A percentile compares a stretch with the other conserved stretches of the same genome.
These are phyloP conservation scores for Diorhabda carinulata DNA, from an alignment of 1,140 invertebrate genomes.

Conservation along the genomic window DNA sequence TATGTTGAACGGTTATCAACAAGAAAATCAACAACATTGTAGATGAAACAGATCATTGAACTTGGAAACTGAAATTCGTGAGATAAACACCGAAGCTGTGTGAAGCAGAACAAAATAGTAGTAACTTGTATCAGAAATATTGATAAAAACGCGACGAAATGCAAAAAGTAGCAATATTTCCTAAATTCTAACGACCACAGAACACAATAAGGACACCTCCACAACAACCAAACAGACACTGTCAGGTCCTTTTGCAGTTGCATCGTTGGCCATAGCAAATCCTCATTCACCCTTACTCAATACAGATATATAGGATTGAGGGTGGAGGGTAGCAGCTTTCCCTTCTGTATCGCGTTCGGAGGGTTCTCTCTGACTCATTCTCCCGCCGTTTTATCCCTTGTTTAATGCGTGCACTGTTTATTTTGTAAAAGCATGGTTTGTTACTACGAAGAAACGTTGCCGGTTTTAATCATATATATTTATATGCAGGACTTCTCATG, in stretches of 20 bases:
- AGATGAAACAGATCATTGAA: too few relatives aligned
- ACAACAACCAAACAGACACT: slow-evolving; percentile 48
- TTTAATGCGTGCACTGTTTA: slow-evolving; percentile 22
- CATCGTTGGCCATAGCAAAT: slow-evolving; percentile 43
- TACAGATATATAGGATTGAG: slow-evolving; percentile 46
- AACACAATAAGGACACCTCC: slow-evolving; percentile 40
- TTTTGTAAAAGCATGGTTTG: slow-evolving; percentile 18
- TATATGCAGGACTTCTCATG: too few relatives aligned
- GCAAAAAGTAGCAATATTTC: neutral
- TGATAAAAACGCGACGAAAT: slow-evolving; percentile 21
- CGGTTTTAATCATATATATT: too few relatives aligned
- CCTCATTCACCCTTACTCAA: slow-evolving; percentile 47
- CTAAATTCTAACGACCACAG: slow-evolving; percentile 43
- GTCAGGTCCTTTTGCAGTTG: slow-evolving; percentile 43
- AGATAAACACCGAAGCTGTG: too few relatives aligned
- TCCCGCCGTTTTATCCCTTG: slow-evolving; percentile 18
- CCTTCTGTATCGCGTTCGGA: slow-evolving; percentile 33
- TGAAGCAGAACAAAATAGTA: neutral
- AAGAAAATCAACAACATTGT: too few relatives aligned
- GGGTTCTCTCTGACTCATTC: slow-evolving; percentile 40
- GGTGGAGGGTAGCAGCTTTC: slow-evolving; percentile 31
- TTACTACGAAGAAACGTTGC: neutral
- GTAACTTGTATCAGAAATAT: slow-evolving; percentile 9
- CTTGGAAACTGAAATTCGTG: too few relatives aligned
- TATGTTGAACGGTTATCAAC: neutral